These are phyloP conservation scores for Hozukius guyotensis DNA, from an alignment of 2,797 vertebrate genomes.

Conservation along the genomic window DNA sequence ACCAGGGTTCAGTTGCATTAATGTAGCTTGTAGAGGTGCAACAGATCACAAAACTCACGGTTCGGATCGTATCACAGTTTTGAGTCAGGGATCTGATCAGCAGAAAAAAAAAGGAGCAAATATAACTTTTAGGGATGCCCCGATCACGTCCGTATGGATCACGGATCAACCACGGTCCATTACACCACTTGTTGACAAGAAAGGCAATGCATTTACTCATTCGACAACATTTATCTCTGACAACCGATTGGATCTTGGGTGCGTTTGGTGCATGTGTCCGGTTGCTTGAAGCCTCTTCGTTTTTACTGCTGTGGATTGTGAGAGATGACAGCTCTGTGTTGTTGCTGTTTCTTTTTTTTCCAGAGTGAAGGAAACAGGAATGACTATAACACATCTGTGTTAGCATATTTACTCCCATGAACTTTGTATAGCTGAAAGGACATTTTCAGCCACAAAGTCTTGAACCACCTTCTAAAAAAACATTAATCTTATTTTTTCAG, in stretches of 20 bases:
- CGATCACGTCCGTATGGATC: background rate
- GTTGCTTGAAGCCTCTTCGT: background rate
- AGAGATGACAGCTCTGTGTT: background rate
- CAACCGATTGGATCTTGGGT: background rate
- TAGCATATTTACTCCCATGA: background rate
- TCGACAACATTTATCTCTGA: background rate
- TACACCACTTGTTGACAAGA: background rate
- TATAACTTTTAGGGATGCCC: background rate
- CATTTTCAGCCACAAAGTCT: background rate
- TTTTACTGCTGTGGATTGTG: background rate
- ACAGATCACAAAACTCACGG: background rate
- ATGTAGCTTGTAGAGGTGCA: background rate
- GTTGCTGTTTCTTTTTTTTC: background rate
- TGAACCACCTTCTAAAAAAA: background rate
- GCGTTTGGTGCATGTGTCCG: background rate
- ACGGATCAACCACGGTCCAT: background rate
- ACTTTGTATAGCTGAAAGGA: background rate
- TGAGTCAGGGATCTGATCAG: background rate
- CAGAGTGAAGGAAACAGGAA: background rate
- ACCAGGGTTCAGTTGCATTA: background rate
- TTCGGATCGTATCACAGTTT: background rate
- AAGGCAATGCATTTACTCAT: background rate
- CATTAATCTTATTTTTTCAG: background rate
- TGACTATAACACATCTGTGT: background rate
- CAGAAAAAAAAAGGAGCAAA: background rate